phyloP scores from a whole-genome alignment of 2,113 vertebrate genomes.

The Alouatta palliata region DNA sequence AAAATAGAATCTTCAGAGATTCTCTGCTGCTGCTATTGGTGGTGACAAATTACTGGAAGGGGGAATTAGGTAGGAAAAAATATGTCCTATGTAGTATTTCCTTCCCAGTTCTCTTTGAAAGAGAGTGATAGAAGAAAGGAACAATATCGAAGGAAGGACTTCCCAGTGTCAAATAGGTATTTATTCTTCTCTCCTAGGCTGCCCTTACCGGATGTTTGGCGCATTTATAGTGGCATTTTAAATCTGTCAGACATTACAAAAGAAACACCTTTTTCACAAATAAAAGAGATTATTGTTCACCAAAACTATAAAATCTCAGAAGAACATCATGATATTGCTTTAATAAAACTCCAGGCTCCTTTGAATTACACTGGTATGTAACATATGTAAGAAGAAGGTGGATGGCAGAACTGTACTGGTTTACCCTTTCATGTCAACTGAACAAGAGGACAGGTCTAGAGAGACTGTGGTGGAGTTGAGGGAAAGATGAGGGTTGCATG shows the following conservation, averaged over 20 bases:
- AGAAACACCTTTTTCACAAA: conserved; percentile 77
- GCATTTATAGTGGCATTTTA: conserved; percentile 84
- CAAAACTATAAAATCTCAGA: conserved; percentile 76
- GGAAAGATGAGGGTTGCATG: neutral
- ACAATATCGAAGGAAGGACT: neutral
- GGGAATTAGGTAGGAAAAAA: neutral
- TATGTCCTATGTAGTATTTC: neutral
- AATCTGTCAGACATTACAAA: conserved; percentile 83
- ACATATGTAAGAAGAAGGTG: neutral
- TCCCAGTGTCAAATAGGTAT: neutral
- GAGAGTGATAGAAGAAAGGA: neutral
- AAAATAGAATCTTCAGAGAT: neutral
- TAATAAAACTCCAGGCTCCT: conserved; percentile 83
- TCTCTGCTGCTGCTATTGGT: neutral
- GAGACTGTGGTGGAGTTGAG: neutral
- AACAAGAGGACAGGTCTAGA: neutral
- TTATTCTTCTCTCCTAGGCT: conserved; percentile 77
- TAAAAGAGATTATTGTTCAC: conserved; percentile 86
- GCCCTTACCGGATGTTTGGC: conserved; percentile 78
- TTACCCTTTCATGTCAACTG: neutral
- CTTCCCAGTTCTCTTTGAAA: neutral
- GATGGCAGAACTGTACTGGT: neutral
- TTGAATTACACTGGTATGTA: conserved; percentile 86
- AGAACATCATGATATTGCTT: conserved; percentile 83
- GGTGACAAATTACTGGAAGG: neutral